Base-by-base conservation (phyloP, 2,113 vertebrate genomes). In the Tragelaphus imberbis region DNA sequence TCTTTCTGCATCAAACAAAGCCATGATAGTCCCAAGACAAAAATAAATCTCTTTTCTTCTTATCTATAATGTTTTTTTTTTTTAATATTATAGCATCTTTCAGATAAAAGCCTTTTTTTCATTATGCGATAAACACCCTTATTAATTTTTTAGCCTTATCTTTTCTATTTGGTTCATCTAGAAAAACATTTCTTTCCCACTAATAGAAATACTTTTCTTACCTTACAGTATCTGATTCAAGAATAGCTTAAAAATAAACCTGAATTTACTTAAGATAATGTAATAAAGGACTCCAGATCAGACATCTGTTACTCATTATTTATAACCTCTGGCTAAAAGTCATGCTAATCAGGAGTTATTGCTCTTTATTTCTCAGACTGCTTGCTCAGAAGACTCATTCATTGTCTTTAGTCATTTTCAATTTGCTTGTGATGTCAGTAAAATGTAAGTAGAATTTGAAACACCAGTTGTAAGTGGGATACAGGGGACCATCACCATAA, bases 191-290 rank as follows among this genome's bases (percentile, higher is more conserved):
- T 96, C 19, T 92, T 97, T 92, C 21, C 47, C 23, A 95, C 53
- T 85, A 82, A 92, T 82, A 96, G 61, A 95, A 96, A 85, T 21
- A 59, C 40, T 56, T 95, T 94, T 84, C 28, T 96, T 91, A 19
- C 40, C 68, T 95, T 90, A 91, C 14, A 88, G 6, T 94, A 96
- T 86, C 59, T 95, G 65, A 98, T 93, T 49, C 40, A 92, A 91
- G 53, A 97, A 90, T 61, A 91, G 19, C 23, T 96, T 97, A 92
- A 96, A 95, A 97, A 97, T 87, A 71, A 94, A 80, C 68, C 53
- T 71, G 56, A 91, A 36, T 92, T 94, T 96, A 84, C 86, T 96
- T 94, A 96, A 88, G 88, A 61, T 97, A 94, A 96, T 97, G 30
- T 91, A 94, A 98, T 91, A 85, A 88, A 94, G 55, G 75, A 49